Conservation (phyloP, 2,888 invertebrate species). For the Nomada fucata region DNA sequence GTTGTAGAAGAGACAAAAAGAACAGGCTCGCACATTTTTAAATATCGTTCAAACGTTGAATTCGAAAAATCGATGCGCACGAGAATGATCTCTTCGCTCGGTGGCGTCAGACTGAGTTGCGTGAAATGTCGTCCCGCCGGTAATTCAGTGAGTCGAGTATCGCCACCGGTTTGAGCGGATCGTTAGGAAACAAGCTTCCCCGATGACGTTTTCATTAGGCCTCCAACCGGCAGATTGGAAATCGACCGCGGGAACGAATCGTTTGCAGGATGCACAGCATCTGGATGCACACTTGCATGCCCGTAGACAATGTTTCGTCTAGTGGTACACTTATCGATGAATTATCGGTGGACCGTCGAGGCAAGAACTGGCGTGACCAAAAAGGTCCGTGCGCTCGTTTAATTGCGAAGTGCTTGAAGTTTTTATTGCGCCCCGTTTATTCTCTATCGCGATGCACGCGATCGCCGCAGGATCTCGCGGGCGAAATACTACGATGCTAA, state of each 20-base stretch:
- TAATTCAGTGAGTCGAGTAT: constrained; percentile 29
- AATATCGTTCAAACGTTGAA: not conserved
- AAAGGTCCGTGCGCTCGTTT: constrained; percentile 63
- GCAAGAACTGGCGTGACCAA: constrained; percentile 70
- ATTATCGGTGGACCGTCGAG: constrained; percentile 57
- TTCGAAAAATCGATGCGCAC: not conserved
- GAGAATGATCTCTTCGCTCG: constrained; percentile 3
- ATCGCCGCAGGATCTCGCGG: constrained; percentile 60
- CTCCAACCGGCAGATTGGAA: constrained; percentile 8
- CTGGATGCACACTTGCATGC: constrained; percentile 16
- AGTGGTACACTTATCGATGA: constrained; percentile 56
- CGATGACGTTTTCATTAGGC: constrained; percentile 42
- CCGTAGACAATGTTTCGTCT: constrained; percentile 58
- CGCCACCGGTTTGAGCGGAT: constrained; percentile 54
- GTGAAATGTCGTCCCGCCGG: constrained; percentile 38
- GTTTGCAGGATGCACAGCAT: not conserved
- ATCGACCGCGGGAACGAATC: not conserved
- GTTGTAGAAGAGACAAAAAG: too few species aligned
- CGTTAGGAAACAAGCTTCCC: constrained; percentile 35
- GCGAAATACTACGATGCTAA: constrained; percentile 55
- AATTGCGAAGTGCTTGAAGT: constrained; percentile 62
- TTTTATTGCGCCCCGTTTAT: constrained; percentile 66
- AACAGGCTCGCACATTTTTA: too few species aligned
- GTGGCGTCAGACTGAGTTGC: not conserved
- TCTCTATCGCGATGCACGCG: constrained; percentile 67